Conservation (phyloP, 2,797 vertebrate species). For the Mormyrops attenuatus region DNA sequence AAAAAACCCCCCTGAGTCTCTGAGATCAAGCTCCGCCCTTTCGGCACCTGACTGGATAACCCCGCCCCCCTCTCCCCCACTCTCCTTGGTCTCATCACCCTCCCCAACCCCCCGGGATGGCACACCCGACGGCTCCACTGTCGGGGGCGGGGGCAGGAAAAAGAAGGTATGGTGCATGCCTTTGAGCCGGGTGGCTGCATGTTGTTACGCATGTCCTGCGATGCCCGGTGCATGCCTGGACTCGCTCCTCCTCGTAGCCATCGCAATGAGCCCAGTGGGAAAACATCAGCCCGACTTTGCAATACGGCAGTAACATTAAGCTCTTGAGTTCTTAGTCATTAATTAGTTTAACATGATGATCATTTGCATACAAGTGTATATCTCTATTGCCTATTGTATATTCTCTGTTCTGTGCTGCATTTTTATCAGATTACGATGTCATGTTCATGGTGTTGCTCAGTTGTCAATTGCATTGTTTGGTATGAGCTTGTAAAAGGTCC, state of each 20-base stretch:
- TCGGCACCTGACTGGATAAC: constrained; percentile 37
- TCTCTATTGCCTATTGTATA: background rate
- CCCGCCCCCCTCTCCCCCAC: constrained; percentile 56
- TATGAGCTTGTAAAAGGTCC: background rate
- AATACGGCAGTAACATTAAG: background rate
- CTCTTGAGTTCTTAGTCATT: background rate
- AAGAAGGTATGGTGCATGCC: constrained; percentile 67
- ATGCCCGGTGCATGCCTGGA: constrained; percentile 31
- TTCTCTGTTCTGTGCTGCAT: background rate
- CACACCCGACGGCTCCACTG: constrained; percentile 65
- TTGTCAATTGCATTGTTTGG: background rate
- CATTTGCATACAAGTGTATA: background rate
- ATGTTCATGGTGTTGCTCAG: background rate
- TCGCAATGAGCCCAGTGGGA: background rate
- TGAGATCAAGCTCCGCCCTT: constrained; percentile 15
- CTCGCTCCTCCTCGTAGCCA: background rate
- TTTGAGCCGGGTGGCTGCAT: constrained; percentile 14
- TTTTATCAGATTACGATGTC: background rate
- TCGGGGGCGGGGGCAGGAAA: constrained; percentile 69
- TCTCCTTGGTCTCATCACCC: constrained; percentile 59
- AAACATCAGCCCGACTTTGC: background rate
- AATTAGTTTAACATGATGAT: background rate
- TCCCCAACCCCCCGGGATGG: constrained; percentile 68
- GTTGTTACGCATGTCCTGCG: constrained; percentile 35
- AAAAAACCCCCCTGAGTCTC: constrained; percentile 45